These are phyloP conservation scores for Sebastes elongatus DNA, from an alignment of 2,797 vertebrate genomes.

Conservation along the genomic window DNA sequence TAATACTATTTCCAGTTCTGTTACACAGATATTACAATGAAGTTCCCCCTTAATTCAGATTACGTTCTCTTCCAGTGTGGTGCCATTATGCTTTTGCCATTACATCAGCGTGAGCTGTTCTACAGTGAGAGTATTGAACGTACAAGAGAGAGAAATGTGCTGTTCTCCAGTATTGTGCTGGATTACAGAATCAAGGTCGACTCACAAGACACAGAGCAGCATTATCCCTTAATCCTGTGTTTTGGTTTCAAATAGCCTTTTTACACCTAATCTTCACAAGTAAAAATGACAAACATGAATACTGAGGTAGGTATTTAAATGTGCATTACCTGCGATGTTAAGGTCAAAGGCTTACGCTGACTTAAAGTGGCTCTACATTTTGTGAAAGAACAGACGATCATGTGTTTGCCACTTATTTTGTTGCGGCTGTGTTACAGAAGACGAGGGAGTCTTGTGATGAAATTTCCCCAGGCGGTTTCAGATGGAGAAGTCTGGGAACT, in stretches of 20 bases:
- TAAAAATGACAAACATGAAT: conserved; percentile 83
- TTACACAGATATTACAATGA: conserved; percentile 52
- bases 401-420: conserved; percentile 60
- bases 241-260: conserved; percentile 85
- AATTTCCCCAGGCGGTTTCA: conserved; percentile 58
- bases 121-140: conserved; percentile 69
- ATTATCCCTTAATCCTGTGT: conserved; percentile 86
- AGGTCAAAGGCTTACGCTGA: conserved; percentile 78
- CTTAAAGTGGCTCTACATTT: conserved; percentile 67
- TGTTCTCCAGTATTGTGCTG: conserved; percentile 82
- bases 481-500: conserved; percentile 59
- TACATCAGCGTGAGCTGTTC: conserved; percentile 74
- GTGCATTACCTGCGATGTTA: conserved; percentile 76
- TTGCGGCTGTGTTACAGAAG: conserved; percentile 55
- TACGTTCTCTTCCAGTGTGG: conserved; percentile 59
- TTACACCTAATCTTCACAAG: conserved; percentile 82
- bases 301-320: conserved; percentile 79
- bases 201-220: conserved; percentile 83
- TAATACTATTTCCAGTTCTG: conserved; percentile 44
- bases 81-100: conserved; percentile 68
- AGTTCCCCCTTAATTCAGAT: conserved; percentile 62
- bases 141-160: conserved; percentile 75
- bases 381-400: conserved; percentile 53
- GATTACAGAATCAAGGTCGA: conserved; percentile 85
- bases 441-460: conserved; percentile 63